Percentiles rank a stretch among this genome's conserved stretches.
phyloP scores from a whole-genome alignment of 2,797 vertebrate genomes.

The Hypotaenidia okinawae region DNA sequence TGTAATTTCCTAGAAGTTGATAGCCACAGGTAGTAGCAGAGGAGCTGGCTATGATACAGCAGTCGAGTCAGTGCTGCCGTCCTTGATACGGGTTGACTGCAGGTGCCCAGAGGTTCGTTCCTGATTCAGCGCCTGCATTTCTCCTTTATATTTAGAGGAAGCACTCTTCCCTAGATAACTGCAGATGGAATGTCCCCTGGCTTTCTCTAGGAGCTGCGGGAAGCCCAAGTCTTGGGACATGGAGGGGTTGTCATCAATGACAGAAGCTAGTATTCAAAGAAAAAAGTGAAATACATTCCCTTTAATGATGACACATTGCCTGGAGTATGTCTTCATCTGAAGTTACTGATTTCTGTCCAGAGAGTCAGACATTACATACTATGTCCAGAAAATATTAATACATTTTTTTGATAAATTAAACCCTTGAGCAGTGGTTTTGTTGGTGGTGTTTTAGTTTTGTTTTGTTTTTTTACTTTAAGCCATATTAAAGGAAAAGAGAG shows the following conservation, averaged over 20 bases:
- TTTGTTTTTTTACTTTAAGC: not conserved
- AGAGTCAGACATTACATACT: not conserved
- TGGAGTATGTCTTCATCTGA: not conserved
- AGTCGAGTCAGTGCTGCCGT: not conserved
- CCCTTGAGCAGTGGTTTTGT: not conserved
- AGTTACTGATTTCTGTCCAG: not conserved
- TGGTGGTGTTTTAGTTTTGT: not conserved
- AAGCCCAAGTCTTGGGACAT: not conserved
- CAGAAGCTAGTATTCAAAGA: not conserved
- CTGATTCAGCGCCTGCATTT: not conserved
- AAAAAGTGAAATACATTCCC: not conserved
- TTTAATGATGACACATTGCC: not conserved
- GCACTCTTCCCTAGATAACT: not conserved
- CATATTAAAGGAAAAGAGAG: not conserved
- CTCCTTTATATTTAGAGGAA: not conserved
- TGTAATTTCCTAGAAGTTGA: constrained; percentile 17
- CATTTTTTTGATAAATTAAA: not conserved
- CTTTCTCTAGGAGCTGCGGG: not conserved
- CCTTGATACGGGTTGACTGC: not conserved
- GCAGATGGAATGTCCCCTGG: not conserved
- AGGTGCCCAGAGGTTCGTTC: not conserved
- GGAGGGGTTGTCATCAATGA: not conserved
- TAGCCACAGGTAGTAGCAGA: not conserved
- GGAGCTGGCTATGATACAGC: not conserved
- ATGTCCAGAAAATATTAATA: not conserved